Evolutionary conservation across 1,140 invertebrate genomes (phyloP).

Genomic region (Ips typographus): DNA sequence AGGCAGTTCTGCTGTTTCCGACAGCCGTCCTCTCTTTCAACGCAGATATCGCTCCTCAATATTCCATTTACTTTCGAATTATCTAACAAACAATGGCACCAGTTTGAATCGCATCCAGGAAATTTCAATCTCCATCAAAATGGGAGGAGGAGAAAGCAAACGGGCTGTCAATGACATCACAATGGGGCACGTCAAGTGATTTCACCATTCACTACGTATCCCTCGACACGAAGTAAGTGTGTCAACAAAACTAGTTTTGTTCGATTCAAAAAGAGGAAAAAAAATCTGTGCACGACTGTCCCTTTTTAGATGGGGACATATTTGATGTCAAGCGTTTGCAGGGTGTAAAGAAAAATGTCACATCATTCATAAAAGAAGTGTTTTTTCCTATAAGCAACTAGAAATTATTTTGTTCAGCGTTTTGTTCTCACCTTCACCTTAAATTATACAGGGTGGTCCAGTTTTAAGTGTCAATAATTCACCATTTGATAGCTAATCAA

Average conservation of each 20-base stretch:
- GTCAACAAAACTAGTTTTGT: slow-evolving; percentile 12
- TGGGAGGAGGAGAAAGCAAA: slow-evolving; percentile 5
- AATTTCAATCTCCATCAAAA: slow-evolving; percentile 18
- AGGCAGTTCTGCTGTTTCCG: slow-evolving; percentile 1
- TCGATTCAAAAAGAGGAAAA: background rate
- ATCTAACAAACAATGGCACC: slow-evolving; percentile 20
- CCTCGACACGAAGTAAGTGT: background rate
- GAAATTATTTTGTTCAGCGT: no score
- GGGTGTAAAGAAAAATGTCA: no score
- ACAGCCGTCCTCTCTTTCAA: slow-evolving; percentile 1
- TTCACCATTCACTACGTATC: background rate
- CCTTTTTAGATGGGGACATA: no score
- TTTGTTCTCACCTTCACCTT: no score
- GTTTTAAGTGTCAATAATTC: no score
- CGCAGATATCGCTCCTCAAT: background rate
- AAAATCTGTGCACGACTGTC: no score
- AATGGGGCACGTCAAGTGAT: slow-evolving; percentile 8
- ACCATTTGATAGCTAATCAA: no score
- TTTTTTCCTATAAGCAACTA: no score
- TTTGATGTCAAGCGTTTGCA: no score
- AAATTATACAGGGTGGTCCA: no score
- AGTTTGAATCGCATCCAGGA: slow-evolving; percentile 12
- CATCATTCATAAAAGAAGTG: no score
- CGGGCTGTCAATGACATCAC: slow-evolving; percentile 19
- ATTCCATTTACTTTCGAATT: slow-evolving; percentile 12